These are phyloP conservation scores for Pagrus major DNA, from an alignment of 2,113 vertebrate species.

Conservation along the genomic window DNA sequence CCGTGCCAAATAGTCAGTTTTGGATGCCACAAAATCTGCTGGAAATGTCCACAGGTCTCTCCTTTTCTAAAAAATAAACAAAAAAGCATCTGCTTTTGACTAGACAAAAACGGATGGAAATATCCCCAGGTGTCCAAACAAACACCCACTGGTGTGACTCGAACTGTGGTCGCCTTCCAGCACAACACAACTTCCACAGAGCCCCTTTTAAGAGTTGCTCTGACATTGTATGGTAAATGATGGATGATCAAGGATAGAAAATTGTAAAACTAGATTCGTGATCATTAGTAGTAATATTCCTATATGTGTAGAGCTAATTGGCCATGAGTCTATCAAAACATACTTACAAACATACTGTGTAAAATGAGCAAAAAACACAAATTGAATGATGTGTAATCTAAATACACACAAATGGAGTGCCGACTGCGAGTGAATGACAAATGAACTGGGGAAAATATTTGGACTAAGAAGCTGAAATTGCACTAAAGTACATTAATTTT, in stretches of 20 bases:
- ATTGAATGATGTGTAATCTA: not conserved
- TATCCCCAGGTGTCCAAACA: too few relatives aligned
- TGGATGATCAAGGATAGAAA: not conserved
- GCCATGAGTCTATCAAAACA: constrained; percentile 9
- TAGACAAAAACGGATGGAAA: too few relatives aligned
- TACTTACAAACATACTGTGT: not conserved
- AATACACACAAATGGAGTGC: constrained; percentile 13
- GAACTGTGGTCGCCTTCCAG: too few relatives aligned
- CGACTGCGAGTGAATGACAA: constrained; percentile 37
- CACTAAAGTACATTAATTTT: constrained; percentile 57
- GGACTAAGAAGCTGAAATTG: constrained; percentile 31
- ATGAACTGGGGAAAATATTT: constrained; percentile 35
- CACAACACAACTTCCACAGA: too few relatives aligned
- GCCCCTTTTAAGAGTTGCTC: too few relatives aligned
- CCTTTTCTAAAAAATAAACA: too few relatives aligned
- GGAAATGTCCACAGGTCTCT: too few relatives aligned
- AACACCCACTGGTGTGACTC: too few relatives aligned
- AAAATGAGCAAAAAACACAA: constrained; percentile 2
- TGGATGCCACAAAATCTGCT: too few relatives aligned
- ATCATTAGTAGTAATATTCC: not conserved
- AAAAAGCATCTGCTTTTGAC: too few relatives aligned
- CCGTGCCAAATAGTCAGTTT: too few relatives aligned
- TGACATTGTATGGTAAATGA: not conserved
- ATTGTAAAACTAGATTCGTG: not conserved
- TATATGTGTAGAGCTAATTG: not conserved